A percentile compares a stretch with the other conserved stretches of the same genome.
These are phyloP conservation scores for Spodoptera frugiperda DNA, from an alignment of 1,140 invertebrate genomes.

Conservation along the genomic window DNA sequence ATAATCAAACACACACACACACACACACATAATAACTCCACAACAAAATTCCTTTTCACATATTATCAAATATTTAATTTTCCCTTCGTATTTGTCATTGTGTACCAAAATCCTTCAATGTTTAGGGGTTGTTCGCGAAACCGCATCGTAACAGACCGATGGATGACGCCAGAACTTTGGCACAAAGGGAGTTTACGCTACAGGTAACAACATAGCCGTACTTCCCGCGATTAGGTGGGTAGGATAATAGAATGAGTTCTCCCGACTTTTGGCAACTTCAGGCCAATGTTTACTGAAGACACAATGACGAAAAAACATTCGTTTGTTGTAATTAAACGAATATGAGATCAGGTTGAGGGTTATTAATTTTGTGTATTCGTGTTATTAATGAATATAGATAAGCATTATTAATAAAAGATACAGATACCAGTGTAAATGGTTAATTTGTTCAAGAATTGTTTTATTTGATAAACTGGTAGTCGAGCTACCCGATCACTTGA, in stretches of 20 bases:
- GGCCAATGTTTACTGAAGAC: not conserved
- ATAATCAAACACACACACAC: no score
- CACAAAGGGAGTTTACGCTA: constrained; percentile 33
- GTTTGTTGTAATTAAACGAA: not conserved
- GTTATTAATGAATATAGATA: no score
- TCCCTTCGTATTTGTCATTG: no score
- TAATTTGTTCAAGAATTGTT: no score
- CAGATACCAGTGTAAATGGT: no score
- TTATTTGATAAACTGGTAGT: no score
- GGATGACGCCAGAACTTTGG: constrained; percentile 14
- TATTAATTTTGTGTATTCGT: not conserved
- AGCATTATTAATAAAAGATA: no score
- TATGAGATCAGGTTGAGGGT: no score
- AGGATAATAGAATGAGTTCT: constrained; percentile 18
- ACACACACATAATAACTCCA: no score
- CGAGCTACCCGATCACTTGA: no score
- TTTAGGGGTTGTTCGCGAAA: constrained; percentile 3
- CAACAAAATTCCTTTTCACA: no score
- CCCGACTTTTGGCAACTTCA: constrained; percentile 3
- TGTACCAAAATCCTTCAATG: not conserved
- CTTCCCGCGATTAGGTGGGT: constrained; percentile 16
- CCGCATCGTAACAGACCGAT: constrained; percentile 12
- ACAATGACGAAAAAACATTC: not conserved
- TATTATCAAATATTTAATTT: no score
- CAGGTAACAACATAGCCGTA: constrained; percentile 20